Evolutionary conservation across 1,140 invertebrate genomes (phyloP).

Genomic region (Phocides pigmalion): DNA sequence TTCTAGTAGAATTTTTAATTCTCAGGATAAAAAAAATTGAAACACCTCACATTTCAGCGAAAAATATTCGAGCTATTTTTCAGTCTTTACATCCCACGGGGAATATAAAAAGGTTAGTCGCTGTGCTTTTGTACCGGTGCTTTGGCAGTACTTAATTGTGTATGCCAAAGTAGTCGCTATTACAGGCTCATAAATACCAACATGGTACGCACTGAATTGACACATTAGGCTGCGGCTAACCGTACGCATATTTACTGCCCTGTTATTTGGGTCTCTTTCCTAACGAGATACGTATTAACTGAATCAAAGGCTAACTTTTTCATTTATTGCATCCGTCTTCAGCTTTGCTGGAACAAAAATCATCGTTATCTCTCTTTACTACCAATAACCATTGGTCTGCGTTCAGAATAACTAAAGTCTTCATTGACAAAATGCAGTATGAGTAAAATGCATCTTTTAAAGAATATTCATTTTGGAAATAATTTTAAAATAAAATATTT

Average conservation of each 20-base stretch:
- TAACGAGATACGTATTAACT: conserved; percentile 3
- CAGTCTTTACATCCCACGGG: neutral
- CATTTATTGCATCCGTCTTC: neutral
- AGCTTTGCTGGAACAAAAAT: neutral
- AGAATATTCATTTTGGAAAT: too few species aligned
- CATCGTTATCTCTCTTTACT: too few species aligned
- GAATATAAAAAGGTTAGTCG: neutral
- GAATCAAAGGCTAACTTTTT: neutral
- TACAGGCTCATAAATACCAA: conserved; percentile 19
- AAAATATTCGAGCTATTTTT: conserved; percentile 6
- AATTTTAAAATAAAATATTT: too few species aligned
- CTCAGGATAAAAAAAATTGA: neutral
- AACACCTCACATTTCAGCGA: conserved; percentile 1
- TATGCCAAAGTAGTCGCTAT: conserved; percentile 24
- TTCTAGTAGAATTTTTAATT: conserved; percentile 5
- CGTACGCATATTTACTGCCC: conserved; percentile 32
- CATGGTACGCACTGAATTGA: conserved; percentile 24
- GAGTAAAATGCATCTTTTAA: too few species aligned
- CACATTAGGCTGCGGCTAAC: conserved; percentile 25
- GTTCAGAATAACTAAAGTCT: too few species aligned
- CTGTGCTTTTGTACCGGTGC: neutral
- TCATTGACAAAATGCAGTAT: too few species aligned
- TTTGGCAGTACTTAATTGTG: neutral
- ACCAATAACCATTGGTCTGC: too few species aligned
- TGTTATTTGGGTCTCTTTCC: conserved; percentile 14